phyloP scores from a whole-genome alignment of 2,113 vertebrate species.

The Acrocephalus kingi region DNA sequence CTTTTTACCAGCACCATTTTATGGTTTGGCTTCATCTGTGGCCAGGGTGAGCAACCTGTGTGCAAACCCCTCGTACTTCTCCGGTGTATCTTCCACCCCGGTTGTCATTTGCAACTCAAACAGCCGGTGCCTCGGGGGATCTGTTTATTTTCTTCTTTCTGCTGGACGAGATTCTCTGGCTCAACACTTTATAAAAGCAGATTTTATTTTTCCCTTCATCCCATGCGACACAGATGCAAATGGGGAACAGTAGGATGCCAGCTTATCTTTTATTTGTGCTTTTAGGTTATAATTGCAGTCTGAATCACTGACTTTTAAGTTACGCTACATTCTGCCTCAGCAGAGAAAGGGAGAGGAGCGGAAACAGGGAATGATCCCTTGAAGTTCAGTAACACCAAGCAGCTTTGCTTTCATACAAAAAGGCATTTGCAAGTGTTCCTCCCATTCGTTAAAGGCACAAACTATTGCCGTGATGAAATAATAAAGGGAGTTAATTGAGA shows the following conservation, averaged over 20 bases:
- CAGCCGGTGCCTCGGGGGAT: not conserved
- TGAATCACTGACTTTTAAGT: constrained; percentile 55
- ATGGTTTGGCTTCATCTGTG: accelerated
- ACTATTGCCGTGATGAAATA: constrained; percentile 52
- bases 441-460: constrained; percentile 47
- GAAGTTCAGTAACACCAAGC: constrained; percentile 47
- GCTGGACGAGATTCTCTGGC: not conserved
- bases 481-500: constrained; percentile 55
- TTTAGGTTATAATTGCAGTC: constrained; percentile 59
- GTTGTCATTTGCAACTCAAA: not conserved
- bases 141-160: constrained; percentile 16
- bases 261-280: constrained; percentile 43
- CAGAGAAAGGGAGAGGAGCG: constrained; percentile 48
- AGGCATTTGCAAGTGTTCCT: constrained; percentile 49
- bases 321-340: constrained; percentile 43
- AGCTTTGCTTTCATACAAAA: constrained; percentile 59
- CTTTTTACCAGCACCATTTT: not conserved
- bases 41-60: not conserved
- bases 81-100: not conserved
- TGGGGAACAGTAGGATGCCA: constrained; percentile 46
- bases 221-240: constrained; percentile 11
- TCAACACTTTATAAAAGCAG: constrained; percentile 13
- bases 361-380: constrained; percentile 27
- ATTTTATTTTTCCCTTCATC: constrained; percentile 33
- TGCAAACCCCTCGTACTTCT: not conserved